Base-by-base conservation (phyloP, 2,888 invertebrate species). In the Amiota minor region DNA sequence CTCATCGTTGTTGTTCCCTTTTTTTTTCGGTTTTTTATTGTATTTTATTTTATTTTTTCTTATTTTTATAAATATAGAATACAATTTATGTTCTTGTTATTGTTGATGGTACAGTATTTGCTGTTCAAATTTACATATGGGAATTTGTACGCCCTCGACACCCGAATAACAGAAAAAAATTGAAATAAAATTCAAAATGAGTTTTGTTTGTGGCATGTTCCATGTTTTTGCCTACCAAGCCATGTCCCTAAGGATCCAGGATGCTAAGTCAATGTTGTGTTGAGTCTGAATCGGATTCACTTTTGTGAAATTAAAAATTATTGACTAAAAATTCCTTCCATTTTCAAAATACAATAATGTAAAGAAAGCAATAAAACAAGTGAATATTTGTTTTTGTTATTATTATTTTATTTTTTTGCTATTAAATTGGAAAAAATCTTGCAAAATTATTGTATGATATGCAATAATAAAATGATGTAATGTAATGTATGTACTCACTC, bases 21-120 rank as follows among this genome's bases (percentile, higher is more conserved):
- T 64, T 64, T 18, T 23, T 62, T 64, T 62, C 11, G 35, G n/a
- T 62, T 45, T 62, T 10, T 23, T n/a, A n/a, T n/a, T n/a, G n/a
- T 35, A 35, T 45, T 50, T 50, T 50, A 4, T 50, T 50, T 3
- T 50, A 2, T n/a, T 53, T 53, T 53, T 4, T 53, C 10, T 35
- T 16, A 20, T 35, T 61, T 16, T 53, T 53, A 16, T 53, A 53
- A 14, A 53, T 53, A 53, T 14, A 53, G 55, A 14, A 53, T 53
- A n/a, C 55, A 53, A 53, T 12, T 61, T 61, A 12, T 61, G 23
- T 12, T 61, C 18, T 61, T 18, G 61, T 61, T 61, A 12, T 61
- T 61, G 61, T 61, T 64, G 20, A 9, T 35, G 20, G 46, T 49
- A 69, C 70, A 69, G 68, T 55, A 69, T 72, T 72, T 72, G 56